Conservation (phyloP, 2,888 invertebrate species). For the Scelioninae gen. 1 region DNA sequence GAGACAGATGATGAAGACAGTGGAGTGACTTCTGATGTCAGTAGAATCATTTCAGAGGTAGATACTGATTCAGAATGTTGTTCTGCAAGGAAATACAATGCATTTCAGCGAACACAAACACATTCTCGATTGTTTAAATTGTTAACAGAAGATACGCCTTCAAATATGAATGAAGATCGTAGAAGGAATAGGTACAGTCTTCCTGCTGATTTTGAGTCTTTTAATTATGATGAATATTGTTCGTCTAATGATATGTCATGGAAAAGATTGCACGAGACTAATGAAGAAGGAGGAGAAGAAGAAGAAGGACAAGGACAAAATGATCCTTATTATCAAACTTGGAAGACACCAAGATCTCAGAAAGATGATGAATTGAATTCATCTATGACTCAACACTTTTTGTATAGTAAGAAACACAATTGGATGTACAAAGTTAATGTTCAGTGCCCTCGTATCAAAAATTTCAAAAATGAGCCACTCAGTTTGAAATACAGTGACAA, state of each 20-base stretch:
- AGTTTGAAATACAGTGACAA: slow-evolving; percentile 49
- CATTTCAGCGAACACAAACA: slow-evolving; percentile 89
- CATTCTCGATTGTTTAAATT: slow-evolving; percentile 89
- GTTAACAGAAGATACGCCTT: slow-evolving; percentile 86
- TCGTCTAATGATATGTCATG: slow-evolving; percentile 86
- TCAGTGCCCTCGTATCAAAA: slow-evolving; percentile 87
- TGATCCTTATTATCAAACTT: slow-evolving; percentile 76
- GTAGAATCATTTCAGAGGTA: slow-evolving; percentile 88
- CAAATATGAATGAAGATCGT: slow-evolving; percentile 40
- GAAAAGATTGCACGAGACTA: slow-evolving; percentile 84
- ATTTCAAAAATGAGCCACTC: slow-evolving; percentile 85
- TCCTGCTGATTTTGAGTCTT: slow-evolving; percentile 69
- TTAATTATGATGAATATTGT: slow-evolving; percentile 85
- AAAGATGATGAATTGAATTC: slow-evolving; percentile 85
- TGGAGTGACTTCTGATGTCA: slow-evolving; percentile 89
- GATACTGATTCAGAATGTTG: slow-evolving; percentile 88
- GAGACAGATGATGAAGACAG: slow-evolving; percentile 88
- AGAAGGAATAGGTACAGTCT: slow-evolving; percentile 74
- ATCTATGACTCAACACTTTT: slow-evolving; percentile 86
- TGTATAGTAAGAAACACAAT: slow-evolving; percentile 80
- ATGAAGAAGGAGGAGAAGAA: slow-evolving; percentile 39
- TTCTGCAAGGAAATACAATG: slow-evolving; percentile 86
- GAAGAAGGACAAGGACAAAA: slow-evolving; percentile 27
- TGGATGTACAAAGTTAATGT: slow-evolving; percentile 86
- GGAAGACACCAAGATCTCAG: slow-evolving; percentile 74